Evolutionary conservation across 2,113 vertebrate species (phyloP).

Genomic region (Carassius carassius): DNA sequence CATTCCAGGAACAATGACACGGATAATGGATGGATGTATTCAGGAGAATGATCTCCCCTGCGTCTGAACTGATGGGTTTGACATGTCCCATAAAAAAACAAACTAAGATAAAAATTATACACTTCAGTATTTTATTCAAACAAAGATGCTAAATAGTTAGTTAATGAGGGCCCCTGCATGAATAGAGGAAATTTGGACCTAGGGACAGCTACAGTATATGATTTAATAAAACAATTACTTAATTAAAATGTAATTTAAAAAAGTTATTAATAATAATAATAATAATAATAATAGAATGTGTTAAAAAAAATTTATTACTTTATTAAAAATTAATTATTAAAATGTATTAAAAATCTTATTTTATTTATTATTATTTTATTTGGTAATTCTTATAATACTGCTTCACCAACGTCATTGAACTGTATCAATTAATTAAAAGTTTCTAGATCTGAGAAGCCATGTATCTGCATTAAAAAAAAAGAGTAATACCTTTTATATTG

Average conservation of each 20-base stretch:
- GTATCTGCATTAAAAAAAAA: background rate
- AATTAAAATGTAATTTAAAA: no score
- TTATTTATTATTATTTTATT: background rate
- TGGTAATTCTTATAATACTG: background rate
- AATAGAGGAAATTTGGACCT: background rate
- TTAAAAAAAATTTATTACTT: no score
- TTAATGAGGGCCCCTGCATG: background rate
- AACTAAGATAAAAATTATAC: background rate
- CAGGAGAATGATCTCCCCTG: background rate
- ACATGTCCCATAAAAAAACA: background rate
- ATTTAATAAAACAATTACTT: background rate
- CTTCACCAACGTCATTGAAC: background rate
- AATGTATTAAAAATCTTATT: no score
- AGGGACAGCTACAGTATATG: background rate
- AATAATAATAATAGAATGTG: no score
- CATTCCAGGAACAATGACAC: background rate
- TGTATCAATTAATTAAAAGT: background rate
- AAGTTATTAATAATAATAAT: no score
- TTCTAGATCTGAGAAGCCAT: background rate
- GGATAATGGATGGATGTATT: background rate
- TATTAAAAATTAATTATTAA: background rate
- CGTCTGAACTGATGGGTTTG: conserved; percentile 1
- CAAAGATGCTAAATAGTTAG: background rate
- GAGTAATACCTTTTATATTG: background rate
- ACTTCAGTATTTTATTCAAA: background rate